Conservation (phyloP, 2,888 invertebrate species). For the Epirrhoe alternata region DNA sequence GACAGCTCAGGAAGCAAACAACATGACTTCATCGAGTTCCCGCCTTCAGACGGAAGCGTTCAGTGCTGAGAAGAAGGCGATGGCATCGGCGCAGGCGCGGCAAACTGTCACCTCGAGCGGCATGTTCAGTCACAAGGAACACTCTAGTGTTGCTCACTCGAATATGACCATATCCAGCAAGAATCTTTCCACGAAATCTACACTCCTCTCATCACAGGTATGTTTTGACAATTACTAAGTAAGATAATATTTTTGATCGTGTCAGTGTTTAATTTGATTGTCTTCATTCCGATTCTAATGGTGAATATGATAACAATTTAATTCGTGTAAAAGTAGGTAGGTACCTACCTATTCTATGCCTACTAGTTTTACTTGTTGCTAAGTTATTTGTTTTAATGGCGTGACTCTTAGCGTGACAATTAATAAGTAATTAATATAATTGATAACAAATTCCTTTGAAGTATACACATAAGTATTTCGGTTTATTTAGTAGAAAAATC, state of each 20-base stretch:
- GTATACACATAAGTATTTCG: too few relatives aligned
- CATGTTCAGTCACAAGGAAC: slow-evolving; percentile 90
- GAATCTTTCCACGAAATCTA: slow-evolving; percentile 88
- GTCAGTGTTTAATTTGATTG: background rate
- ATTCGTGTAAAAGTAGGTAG: too few relatives aligned
- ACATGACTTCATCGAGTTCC: slow-evolving; percentile 93
- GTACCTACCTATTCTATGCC: too few relatives aligned
- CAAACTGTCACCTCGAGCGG: slow-evolving; percentile 92
- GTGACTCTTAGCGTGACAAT: too few relatives aligned
- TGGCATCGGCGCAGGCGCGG: slow-evolving; percentile 90
- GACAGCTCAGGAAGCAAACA: slow-evolving; percentile 93
- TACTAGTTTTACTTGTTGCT: too few relatives aligned
- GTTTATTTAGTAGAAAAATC: too few relatives aligned
- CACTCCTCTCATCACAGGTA: slow-evolving; percentile 85
- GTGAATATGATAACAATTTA: too few relatives aligned
- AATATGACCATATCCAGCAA: slow-evolving; percentile 92
- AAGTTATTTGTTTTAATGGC: too few relatives aligned
- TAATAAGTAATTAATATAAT: too few relatives aligned
- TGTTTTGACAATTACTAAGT: slow-evolving; percentile 23
- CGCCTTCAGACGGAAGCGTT: slow-evolving; percentile 94
- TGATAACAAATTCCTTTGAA: too few relatives aligned
- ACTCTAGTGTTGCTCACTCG: slow-evolving; percentile 90
- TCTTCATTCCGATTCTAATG: too few relatives aligned
- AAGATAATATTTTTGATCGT: too few relatives aligned
- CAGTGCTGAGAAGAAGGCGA: slow-evolving; percentile 92